Evolutionary conservation across 2,113 vertebrate genomes (phyloP).

Genomic region (Pomatostomus ruficeps): DNA sequence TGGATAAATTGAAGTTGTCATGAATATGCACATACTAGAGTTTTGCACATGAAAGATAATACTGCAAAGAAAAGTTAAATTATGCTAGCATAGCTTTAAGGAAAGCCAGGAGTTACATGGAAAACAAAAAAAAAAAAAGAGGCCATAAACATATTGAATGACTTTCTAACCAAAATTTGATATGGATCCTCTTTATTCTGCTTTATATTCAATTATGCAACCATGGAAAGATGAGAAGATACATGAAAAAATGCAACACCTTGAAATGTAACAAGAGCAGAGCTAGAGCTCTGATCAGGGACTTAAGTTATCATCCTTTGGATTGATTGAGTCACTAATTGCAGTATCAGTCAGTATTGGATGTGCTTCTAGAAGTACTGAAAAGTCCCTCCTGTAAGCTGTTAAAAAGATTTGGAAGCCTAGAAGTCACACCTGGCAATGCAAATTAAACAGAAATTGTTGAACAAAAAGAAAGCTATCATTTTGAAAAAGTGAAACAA

Average conservation of each 20-base stretch:
- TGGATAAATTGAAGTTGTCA: neutral
- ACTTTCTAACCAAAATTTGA: neutral
- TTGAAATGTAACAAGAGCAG: neutral
- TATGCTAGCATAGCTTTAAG: neutral
- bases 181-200: neutral
- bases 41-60: neutral
- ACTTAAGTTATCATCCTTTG: neutral
- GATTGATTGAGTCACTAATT: conserved; percentile 36
- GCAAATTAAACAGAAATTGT: conserved; percentile 15
- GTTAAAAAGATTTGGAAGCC: neutral
- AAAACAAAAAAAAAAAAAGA: neutral
- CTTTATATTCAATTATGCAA: neutral
- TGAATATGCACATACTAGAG: neutral
- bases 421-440: conserved; percentile 1
- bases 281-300: neutral
- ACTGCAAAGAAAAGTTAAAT: neutral
- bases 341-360: conserved; percentile 11
- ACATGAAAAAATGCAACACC: neutral
- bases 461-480: neutral
- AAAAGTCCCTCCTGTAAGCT: neutral
- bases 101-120: neutral
- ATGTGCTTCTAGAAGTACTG: neutral
- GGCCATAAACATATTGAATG: neutral
- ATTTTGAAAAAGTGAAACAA: conserved; percentile 22
- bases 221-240: neutral